Percentiles rank a stretch among this genome's conserved stretches.
Conservation (phyloP, 2,888 invertebrate species). For the Hypomecis atomaria region DNA sequence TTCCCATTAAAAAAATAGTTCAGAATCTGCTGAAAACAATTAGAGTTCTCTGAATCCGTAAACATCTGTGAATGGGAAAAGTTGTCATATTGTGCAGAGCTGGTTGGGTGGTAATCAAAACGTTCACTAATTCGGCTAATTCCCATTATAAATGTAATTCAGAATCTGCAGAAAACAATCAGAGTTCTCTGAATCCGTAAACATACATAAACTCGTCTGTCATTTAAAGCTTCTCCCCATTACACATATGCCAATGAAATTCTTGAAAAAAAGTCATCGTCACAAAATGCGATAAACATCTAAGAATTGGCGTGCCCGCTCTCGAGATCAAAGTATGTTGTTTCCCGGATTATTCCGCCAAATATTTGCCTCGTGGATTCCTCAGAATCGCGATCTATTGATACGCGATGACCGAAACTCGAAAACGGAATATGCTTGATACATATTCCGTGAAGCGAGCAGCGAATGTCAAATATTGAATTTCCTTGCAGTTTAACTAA, state of each 20-base stretch:
- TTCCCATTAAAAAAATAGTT: too few species aligned
- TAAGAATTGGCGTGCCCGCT: conserved; percentile 1
- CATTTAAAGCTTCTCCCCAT: not conserved
- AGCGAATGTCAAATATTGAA: conserved; percentile 8
- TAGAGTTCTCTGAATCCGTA: too few species aligned
- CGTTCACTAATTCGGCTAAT: too few species aligned
- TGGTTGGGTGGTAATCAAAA: too few species aligned
- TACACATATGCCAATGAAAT: not conserved
- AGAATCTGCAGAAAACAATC: too few species aligned
- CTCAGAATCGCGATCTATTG: conserved; percentile 15
- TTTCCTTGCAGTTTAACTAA: not conserved
- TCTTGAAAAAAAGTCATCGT: not conserved
- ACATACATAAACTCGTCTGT: too few species aligned
- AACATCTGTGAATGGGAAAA: too few species aligned
- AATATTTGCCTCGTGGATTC: conserved; percentile 26
- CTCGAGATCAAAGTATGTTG: conserved; percentile 17
- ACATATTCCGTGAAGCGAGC: conserved; percentile 12
- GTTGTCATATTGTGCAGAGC: too few species aligned
- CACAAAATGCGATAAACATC: not conserved
- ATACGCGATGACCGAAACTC: conserved; percentile 19
- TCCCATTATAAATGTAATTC: too few species aligned
- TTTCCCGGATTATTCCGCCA: conserved; percentile 19
- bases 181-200: too few species aligned
- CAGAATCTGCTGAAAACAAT: too few species aligned
- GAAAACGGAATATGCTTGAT: conserved; percentile 8